A percentile compares a stretch with the other conserved stretches of the same genome.
Conservation (phyloP, 2,113 vertebrate species). For the Python bivittatus region DNA sequence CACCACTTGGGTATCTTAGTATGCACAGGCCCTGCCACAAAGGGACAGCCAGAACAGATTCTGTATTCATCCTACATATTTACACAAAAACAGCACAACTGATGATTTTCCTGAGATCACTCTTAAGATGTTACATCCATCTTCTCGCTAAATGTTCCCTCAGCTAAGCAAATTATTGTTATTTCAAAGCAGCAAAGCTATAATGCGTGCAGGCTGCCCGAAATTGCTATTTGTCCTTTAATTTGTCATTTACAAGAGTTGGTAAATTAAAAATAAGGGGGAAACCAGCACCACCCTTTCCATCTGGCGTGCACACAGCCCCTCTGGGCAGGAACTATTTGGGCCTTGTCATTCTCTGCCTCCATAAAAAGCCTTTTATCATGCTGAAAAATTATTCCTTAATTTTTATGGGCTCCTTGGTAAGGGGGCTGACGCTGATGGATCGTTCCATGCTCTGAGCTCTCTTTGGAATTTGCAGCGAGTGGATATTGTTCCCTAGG, state of each 20-base stretch:
- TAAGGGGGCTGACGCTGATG: slow-evolving; percentile 28
- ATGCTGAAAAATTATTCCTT: slow-evolving; percentile 57
- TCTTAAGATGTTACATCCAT: background rate
- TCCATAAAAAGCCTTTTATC: slow-evolving; percentile 54
- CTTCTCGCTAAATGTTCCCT: background rate
- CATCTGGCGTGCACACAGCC: slow-evolving; percentile 18
- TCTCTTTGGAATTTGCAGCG: rapidly evolving
- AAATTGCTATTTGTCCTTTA: slow-evolving; percentile 51
- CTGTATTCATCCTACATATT: background rate
- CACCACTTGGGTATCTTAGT: too few species aligned
- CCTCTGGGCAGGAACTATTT: slow-evolving; percentile 55
- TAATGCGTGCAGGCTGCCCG: slow-evolving; percentile 50
- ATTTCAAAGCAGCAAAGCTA: slow-evolving; percentile 51
- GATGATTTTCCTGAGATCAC: background rate
- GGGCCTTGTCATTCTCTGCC: slow-evolving; percentile 44
- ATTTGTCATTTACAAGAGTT: slow-evolving; percentile 64
- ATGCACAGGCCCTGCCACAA: too few species aligned
- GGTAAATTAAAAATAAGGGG: slow-evolving; percentile 66
- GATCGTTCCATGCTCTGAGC: slow-evolving; percentile 7
- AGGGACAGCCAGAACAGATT: background rate
- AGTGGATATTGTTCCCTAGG: slow-evolving; percentile 60
- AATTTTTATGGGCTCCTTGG: slow-evolving; percentile 55
- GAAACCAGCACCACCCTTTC: slow-evolving; percentile 58
- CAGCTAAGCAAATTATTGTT: slow-evolving; percentile 47
- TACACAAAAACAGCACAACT: background rate